These are phyloP conservation scores for Malacosoma neustria DNA, from an alignment of 2,888 invertebrate species.

Conservation along the genomic window DNA sequence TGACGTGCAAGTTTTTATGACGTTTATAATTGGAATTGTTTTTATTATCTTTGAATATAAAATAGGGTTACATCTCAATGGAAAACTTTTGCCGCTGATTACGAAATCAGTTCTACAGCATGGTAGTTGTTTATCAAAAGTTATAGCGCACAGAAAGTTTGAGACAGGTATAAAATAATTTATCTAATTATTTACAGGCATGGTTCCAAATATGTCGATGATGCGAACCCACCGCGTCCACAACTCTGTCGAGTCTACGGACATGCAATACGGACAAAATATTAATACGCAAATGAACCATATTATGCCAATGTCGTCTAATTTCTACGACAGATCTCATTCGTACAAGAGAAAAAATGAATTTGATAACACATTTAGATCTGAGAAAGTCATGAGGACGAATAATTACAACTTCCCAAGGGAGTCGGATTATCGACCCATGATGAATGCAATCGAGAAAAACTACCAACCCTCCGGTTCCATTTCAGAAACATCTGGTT, in stretches of 20 bases:
- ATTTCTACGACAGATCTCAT: conserved; percentile 52
- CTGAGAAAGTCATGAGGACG: conserved; percentile 60
- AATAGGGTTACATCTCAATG: too few species aligned
- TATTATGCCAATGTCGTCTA: conserved; percentile 44
- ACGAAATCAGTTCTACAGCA: too few species aligned
- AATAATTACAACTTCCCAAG: conserved; percentile 37
- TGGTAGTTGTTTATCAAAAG: too few species aligned
- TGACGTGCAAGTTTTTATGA: too few species aligned
- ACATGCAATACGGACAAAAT: conserved; percentile 50
- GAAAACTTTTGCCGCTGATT: too few species aligned
- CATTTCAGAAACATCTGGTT: conserved; percentile 32
- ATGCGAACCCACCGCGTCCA: conserved; percentile 48
- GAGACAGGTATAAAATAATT: not conserved
- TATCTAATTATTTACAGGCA: conserved; percentile 33
- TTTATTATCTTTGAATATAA: too few species aligned
- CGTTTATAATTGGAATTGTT: too few species aligned
- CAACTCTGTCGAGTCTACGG: conserved; percentile 54
- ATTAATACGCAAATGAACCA: conserved; percentile 37
- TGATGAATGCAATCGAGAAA: conserved; percentile 40
- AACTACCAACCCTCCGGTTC: conserved; percentile 45
- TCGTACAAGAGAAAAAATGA: conserved; percentile 58
- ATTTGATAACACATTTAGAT: conserved; percentile 52
- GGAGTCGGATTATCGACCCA: conserved; percentile 39
- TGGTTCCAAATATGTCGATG: conserved; percentile 48
- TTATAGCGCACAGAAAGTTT: too few species aligned